Conservation (phyloP, 2,888 invertebrate species). For the Tenthredo notha region DNA sequence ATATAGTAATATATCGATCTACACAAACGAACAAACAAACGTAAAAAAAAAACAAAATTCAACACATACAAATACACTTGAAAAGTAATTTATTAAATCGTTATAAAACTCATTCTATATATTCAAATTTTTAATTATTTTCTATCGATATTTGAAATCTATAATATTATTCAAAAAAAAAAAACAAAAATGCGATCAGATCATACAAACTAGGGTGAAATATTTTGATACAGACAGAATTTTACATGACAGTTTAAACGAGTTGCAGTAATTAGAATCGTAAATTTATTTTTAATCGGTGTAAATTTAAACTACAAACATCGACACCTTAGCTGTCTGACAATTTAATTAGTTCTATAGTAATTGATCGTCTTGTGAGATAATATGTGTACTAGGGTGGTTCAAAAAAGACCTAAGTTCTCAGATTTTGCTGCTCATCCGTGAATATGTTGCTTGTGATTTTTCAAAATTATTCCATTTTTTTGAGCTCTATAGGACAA, state of each 20-base stretch:
- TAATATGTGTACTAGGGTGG: not conserved
- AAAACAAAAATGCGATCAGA: too few species aligned
- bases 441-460: too few species aligned
- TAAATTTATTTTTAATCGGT: conserved; percentile 13
- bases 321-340: conserved; percentile 1
- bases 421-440: too few species aligned
- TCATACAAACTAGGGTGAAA: not conserved
- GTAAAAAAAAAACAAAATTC: too few species aligned
- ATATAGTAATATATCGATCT: too few species aligned
- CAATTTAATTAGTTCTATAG: conserved; percentile 18
- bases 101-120: not conserved
- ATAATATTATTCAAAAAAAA: too few species aligned
- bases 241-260: conserved; percentile 5
- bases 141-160: not conserved
- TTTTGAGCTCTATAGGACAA: too few species aligned
- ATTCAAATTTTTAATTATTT: not conserved
- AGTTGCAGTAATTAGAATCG: not conserved
- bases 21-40: too few species aligned
- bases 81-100: too few species aligned
- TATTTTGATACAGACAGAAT: not conserved
- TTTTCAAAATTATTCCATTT: too few species aligned
- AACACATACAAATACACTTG: too few species aligned
- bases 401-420: too few species aligned
- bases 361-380: not conserved
- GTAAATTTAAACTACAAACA: not conserved